Evolutionary conservation across 2,113 vertebrate species (phyloP), one percentile per base, ranked within the genome.

Genomic region (Cichladusa arquata): DNA sequence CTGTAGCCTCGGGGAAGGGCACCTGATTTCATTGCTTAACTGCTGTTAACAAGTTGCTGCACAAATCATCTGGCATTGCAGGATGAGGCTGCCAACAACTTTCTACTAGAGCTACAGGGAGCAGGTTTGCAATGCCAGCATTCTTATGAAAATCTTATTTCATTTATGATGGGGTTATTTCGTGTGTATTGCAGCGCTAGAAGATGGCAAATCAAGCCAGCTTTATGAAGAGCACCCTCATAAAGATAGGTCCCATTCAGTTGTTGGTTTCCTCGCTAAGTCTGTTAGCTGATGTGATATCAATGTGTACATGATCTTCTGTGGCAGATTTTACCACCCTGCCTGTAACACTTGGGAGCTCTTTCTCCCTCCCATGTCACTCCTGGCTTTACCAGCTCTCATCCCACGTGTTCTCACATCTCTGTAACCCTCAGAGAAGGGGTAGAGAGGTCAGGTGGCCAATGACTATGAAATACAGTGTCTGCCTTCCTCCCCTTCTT

Each of bases 11-110:
- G 0, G 83, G 95, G 61, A 72, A 85, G 81, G 91, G 86, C 96
- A 96, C 83, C 93, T 93, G 95, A 96, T 66, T 89, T 72, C 66
- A 78, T 96, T 93, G 90, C 95, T 88, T 93, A 94, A 96, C 79
- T 88, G 74, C 90, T 90, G 60, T 81, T 96, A 96, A 90, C 90
- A 96, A 94, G 95, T 81, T 86, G 70, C 92, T 95, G 95, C 95
- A 95, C 93, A 96, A 94, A 88, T 93, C 88, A 81, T 91, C 77
- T n/a, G 65, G 86, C 86, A 62, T 2, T 69, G 81, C 65, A 79
- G 57, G 31, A 69, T 57, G 36, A 90, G 23, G 51, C 65, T 87
- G 90, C 88, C 93, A 96, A 48, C 33, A 57, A 12, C 53, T 42
- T 94, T 88, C 76, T 86, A 44, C 57, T 54, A 70, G 36, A 90